These are phyloP conservation scores for Drosophila insularis DNA, from an alignment of 1,140 invertebrate genomes.

Conservation along the genomic window DNA sequence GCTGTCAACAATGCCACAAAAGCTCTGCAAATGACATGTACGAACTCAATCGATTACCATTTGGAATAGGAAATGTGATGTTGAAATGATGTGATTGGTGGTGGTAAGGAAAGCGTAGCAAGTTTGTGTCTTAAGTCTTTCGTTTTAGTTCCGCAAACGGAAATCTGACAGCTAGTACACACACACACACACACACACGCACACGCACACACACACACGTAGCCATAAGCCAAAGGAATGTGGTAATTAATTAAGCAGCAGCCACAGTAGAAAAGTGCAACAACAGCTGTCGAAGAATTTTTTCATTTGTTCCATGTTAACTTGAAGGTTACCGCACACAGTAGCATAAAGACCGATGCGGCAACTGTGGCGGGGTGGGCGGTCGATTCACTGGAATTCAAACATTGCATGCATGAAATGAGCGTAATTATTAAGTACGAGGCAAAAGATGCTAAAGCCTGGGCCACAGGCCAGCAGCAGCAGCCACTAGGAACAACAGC, in stretches of 20 bases:
- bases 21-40: constrained; percentile 76
- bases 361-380: constrained; percentile 42
- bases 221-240: constrained; percentile 53
- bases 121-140: constrained; percentile 76
- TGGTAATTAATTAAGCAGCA: constrained; percentile 73
- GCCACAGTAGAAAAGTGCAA: constrained; percentile 56
- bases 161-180: constrained; percentile 39
- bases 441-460: constrained; percentile 47
- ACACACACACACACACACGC: background rate
- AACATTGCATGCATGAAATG: constrained; percentile 80
- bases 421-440: constrained; percentile 79
- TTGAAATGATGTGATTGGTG: background rate
- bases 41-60: constrained; percentile 76
- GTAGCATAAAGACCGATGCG: constrained; percentile 28
- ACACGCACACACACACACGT: background rate
- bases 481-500: constrained; percentile 4
- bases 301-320: constrained; percentile 73
- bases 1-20: constrained; percentile 77
- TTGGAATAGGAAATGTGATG: constrained; percentile 62
- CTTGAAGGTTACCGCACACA: constrained; percentile 61
- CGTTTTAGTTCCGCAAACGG: constrained; percentile 54
- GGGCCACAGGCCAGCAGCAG: constrained; percentile 39
- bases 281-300: constrained; percentile 72
- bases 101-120: constrained; percentile 38
- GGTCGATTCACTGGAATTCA: constrained; percentile 73